phyloP scores from a whole-genome alignment of 2,797 vertebrate genomes.

The Parotocinclus haroldoi region DNA sequence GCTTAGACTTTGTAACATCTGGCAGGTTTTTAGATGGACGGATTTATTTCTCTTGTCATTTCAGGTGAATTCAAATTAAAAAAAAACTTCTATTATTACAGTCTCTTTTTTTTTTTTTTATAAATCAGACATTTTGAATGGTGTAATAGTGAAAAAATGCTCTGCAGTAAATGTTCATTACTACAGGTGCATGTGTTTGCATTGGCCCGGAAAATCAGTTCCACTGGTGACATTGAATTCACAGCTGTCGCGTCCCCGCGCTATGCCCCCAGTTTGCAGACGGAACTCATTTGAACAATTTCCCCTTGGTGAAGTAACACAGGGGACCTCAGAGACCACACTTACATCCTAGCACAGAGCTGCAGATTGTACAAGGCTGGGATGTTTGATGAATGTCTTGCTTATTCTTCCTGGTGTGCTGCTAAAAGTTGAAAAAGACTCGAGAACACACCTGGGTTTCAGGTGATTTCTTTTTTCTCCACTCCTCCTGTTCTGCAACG shows the following conservation, averaged over 20 bases:
- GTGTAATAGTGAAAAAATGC: conserved; percentile 10
- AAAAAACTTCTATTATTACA: conserved; percentile 6
- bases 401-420: not conserved
- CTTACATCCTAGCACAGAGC: conserved; percentile 24
- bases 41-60: conserved; percentile 8
- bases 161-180: conserved; percentile 7
- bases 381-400: too few relatives aligned
- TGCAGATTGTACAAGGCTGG: not conserved
- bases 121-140: conserved; percentile 19
- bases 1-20: too few relatives aligned
- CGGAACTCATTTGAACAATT: conserved; percentile 51
- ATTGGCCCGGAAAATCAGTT: conserved; percentile 27
- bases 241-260: conserved; percentile 40
- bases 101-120: conserved; percentile 23
- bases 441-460: conserved; percentile 46
- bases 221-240: conserved; percentile 43
- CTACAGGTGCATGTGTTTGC: conserved; percentile 30
- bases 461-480: conserved; percentile 38
- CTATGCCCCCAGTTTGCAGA: conserved; percentile 14
- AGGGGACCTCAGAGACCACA: conserved; percentile 29
- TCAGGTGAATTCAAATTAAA: conserved; percentile 15
- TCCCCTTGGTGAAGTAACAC: conserved; percentile 43
- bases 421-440: too few relatives aligned
- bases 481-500: conserved; percentile 32
- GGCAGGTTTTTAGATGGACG: too few relatives aligned